A percentile compares a stretch with the other conserved stretches of the same genome.
phyloP scores from a whole-genome alignment of 1,140 invertebrate species.

The Littorina saxatilis region DNA sequence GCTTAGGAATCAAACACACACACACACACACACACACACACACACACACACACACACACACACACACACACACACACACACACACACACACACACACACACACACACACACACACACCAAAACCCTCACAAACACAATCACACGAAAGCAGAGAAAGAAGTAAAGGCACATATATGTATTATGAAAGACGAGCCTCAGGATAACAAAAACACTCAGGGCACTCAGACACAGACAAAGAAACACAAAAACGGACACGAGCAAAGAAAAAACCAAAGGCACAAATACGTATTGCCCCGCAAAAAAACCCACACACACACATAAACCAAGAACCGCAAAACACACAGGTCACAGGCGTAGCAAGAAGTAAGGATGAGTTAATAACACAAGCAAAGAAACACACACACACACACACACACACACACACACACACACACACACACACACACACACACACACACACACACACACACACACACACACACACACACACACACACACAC shows the following conservation, averaged over 20 bases:
- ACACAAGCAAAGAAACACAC: background rate
- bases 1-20: too few species aligned
- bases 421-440: slow-evolving; percentile 31
- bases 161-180: too few species aligned
- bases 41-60: slow-evolving; percentile 1
- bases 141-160: too few species aligned
- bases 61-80: slow-evolving; percentile 20
- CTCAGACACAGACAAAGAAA: background rate
- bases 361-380: too few species aligned
- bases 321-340: background rate
- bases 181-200: background rate
- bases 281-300: slow-evolving; percentile 12
- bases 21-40: slow-evolving; percentile 30
- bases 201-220: background rate
- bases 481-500: slow-evolving; percentile 19
- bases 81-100: slow-evolving; percentile 30
- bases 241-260: background rate
- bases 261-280: background rate
- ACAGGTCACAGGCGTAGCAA: too few species aligned
- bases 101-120: slow-evolving; percentile 24
- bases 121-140: background rate
- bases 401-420: slow-evolving; percentile 31
- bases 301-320: slow-evolving; percentile 24
- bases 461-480: slow-evolving; percentile 17
- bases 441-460: slow-evolving; percentile 13